Base-by-base conservation (phyloP, 2,113 vertebrate species). In the Heloderma charlesbogerti region DNA sequence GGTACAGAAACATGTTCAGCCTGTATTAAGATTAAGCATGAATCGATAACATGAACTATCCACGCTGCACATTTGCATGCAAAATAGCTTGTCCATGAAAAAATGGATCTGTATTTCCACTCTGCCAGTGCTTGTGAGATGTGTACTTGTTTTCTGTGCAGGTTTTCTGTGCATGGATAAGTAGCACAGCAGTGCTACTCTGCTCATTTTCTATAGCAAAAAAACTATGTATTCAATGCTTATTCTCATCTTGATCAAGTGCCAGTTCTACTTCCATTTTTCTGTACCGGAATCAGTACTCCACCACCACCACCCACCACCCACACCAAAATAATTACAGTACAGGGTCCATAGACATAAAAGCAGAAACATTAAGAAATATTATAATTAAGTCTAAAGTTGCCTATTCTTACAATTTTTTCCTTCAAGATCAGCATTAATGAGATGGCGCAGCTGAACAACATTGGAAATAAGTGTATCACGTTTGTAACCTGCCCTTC, bases 351-450 rank as follows among this genome's bases (percentile, higher is more conserved):
- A 66, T 22, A 87, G 60, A 63, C 54, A 43, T 43, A 4, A 83
- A 57, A 88, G 4, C 16, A 4, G 43, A 79, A 83, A 16, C 6
- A 37, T 79, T 88, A 75, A 7, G n/a, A 43, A 87, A 87, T 69
- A 40, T 27, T 93, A 16, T 18, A 77, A 84, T 87, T 87, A 84
- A 69, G 4, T 87, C 71, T 78, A n/a, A 87, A 25, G 82, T 89
- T 87, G 66, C 45, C 10, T 84, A 22, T 71, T 40, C 78, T 89
- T 87, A 84, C 48, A 54, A 92, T 75, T 45, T 20, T 4, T 54
- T 79, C 45, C 72, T 78, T 29, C 86, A 63, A 29, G 16, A 16
- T 66, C 20, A 88, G 74, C 74, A 78, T 66, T 60, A 31, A 45
- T 20, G 29, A 78, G 13, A 78, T 6, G 25, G 10, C 34, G 25